These are phyloP conservation scores for Cephus nigrinus DNA, from an alignment of 2,888 invertebrate genomes.

Conservation along the genomic window DNA sequence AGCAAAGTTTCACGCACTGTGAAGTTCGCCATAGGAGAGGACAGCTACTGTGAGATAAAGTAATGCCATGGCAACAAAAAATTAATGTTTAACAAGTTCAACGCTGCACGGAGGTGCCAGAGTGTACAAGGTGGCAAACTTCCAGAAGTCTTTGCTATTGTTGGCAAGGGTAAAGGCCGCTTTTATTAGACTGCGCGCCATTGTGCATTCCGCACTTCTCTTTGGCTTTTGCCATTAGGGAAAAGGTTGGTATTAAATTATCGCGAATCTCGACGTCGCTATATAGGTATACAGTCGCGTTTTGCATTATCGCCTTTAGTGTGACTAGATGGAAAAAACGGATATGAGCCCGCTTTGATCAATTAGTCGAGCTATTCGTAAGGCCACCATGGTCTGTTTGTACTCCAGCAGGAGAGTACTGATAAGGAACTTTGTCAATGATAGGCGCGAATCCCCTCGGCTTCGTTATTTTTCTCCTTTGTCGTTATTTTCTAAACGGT, in stretches of 20 bases:
- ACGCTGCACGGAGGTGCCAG: slow-evolving; percentile 7
- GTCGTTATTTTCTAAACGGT: not conserved
- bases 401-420: not conserved
- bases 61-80: slow-evolving; percentile 21
- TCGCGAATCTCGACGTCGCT: not conserved
- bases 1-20: not conserved
- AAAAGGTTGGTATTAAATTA: slow-evolving; percentile 4
- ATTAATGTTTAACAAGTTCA: slow-evolving; percentile 39
- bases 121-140: slow-evolving; percentile 18
- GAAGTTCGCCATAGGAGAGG: not conserved
- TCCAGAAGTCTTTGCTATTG: slow-evolving; percentile 27
- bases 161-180: slow-evolving; percentile 13
- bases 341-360: not conserved
- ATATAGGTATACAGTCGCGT: not conserved
- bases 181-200: slow-evolving; percentile 10
- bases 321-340: not conserved
- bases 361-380: not conserved
- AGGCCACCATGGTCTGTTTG: not conserved
- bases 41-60: slow-evolving; percentile 18
- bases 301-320: not conserved
- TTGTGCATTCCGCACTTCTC: slow-evolving; percentile 5
- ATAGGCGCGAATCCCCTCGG: not conserved
- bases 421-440: not conserved
- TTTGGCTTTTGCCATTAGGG: not conserved
- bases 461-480: not conserved